These are phyloP conservation scores for Carapus acus DNA, from an alignment of 2,797 vertebrate genomes.

Conservation along the genomic window DNA sequence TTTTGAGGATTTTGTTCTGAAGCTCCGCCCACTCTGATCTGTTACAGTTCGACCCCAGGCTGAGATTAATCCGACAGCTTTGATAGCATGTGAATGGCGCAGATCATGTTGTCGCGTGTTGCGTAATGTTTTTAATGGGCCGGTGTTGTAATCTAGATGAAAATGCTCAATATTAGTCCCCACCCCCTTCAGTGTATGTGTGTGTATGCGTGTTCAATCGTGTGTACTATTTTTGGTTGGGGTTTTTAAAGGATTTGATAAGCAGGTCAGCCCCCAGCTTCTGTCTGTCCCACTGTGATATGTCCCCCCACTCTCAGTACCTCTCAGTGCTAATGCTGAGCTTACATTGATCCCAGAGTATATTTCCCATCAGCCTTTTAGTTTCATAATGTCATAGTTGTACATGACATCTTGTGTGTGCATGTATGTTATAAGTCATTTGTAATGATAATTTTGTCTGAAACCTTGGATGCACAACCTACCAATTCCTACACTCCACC, in stretches of 20 bases:
- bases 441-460: no score
- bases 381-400: conserved; percentile 12
- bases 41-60: conserved; percentile 4
- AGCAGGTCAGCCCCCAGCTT: conserved; percentile 53
- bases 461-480: no score
- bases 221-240: conserved; percentile 22
- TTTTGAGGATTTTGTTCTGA: conserved; percentile 14
- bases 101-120: conserved; percentile 35
- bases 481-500: no score
- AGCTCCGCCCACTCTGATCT: conserved; percentile 12
- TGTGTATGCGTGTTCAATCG: conserved; percentile 2
- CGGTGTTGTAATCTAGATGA: background rate
- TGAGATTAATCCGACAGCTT: conserved; percentile 30
- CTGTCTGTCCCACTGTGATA: conserved; percentile 38
- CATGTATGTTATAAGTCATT: no score
- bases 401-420: background rate
- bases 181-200: background rate
- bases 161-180: background rate
- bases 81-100: conserved; percentile 25
- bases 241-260: conserved; percentile 61
- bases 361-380: conserved; percentile 43
- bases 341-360: conserved; percentile 53
- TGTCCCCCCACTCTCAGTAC: conserved; percentile 47
- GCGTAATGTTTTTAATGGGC: conserved; percentile 30
- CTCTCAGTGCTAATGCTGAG: conserved; percentile 52